Percentiles rank a stretch among this genome's conserved stretches.
These are phyloP conservation scores for Tapirus terrestris DNA, from an alignment of 2,113 vertebrate genomes.

Conservation along the genomic window DNA sequence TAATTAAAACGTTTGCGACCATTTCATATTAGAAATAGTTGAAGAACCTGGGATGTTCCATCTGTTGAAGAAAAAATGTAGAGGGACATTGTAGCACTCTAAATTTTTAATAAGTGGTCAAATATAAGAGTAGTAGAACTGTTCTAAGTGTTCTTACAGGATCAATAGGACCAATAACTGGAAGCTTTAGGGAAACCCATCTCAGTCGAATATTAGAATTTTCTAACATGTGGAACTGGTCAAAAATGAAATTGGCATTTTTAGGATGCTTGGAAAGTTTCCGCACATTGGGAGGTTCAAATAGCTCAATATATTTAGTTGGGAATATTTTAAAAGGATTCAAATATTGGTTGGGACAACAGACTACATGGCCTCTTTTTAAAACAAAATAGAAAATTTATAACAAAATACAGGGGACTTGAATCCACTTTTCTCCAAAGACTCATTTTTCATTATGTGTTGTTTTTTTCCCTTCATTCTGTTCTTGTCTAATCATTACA, in stretches of 20 bases:
- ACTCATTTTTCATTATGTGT: background rate
- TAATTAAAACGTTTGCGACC: background rate
- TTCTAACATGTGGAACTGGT: background rate
- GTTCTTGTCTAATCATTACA: background rate
- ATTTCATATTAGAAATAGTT: background rate
- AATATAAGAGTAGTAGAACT: background rate
- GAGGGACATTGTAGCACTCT: background rate
- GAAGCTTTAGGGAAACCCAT: background rate
- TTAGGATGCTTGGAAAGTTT: background rate
- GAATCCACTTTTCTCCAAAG: background rate
- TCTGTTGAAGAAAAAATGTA: constrained; percentile 11
- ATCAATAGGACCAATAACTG: background rate
- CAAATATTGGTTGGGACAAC: background rate
- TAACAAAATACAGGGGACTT: background rate
- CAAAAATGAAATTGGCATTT: background rate
- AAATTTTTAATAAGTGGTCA: background rate
- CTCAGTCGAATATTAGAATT: background rate
- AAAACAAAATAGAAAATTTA: background rate
- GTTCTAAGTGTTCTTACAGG: background rate
- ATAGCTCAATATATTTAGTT: background rate
- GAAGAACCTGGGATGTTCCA: background rate
- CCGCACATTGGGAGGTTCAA: background rate
- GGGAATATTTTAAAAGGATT: background rate
- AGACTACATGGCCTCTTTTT: background rate
- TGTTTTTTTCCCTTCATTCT: background rate